These are phyloP conservation scores for Camelus bactrianus DNA, from an alignment of 2,113 vertebrate genomes.

Conservation along the genomic window DNA sequence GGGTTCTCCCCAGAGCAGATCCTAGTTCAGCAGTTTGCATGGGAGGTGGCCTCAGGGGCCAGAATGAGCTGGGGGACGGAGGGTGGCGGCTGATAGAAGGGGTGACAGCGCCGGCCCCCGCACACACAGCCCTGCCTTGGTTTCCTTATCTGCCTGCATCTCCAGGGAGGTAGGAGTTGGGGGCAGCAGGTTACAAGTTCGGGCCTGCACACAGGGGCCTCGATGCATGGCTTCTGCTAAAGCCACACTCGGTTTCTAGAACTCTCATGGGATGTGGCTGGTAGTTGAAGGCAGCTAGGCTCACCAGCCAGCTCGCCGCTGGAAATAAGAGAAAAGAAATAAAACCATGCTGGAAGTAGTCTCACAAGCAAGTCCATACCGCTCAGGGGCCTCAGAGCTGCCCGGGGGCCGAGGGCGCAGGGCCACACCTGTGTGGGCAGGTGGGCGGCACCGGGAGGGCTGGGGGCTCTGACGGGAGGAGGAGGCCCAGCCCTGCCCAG, in stretches of 20 bases:
- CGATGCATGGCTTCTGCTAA: rapidly evolving
- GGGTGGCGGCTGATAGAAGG: neutral
- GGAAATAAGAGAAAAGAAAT: slow-evolving; percentile 65
- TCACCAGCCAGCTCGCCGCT: slow-evolving; percentile 55
- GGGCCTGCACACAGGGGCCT: rapidly evolving
- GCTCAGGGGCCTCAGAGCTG: slow-evolving; percentile 62
- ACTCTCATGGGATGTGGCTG: neutral
- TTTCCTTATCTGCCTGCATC: neutral
- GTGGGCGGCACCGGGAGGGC: neutral
- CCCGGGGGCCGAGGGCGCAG: neutral
- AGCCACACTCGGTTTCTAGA: neutral
- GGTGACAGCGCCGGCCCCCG: no score
- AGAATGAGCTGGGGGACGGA: rapidly evolving
- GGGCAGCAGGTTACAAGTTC: rapidly evolving
- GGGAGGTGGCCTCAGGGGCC: neutral
- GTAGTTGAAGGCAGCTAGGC: neutral
- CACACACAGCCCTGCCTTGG: neutral
- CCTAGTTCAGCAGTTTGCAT: rapidly evolving
- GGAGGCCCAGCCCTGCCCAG: rapidly evolving
- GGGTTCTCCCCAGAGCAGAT: neutral
- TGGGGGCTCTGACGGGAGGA: rapidly evolving
- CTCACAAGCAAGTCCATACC: slow-evolving; percentile 19
- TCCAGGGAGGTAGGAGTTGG: neutral
- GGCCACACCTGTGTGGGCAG: rapidly evolving
- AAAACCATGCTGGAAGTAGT: slow-evolving; percentile 54